Base-by-base conservation (phyloP, 1,140 invertebrate genomes). In the Tachypleus tridentatus region DNA sequence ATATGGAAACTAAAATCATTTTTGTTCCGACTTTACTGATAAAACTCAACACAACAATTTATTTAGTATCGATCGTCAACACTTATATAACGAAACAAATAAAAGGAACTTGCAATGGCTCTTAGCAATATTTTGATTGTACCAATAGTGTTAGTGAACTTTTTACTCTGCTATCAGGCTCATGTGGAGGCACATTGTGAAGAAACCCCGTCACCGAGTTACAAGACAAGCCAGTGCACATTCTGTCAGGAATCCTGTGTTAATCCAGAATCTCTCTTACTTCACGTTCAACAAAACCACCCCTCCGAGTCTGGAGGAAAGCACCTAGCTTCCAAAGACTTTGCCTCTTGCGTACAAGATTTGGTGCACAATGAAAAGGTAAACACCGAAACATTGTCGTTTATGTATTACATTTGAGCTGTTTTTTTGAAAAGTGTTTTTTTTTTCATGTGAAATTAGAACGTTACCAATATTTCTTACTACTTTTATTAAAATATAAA, bases 251-350 rank as follows among this genome's bases (percentile, higher is more conserved):
- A 73, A 49, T 56, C 56, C 8, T 74, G 71, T 63, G 51, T 64
- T 51, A 64, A 57, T 6, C 64, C 69, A n/a, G 68, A 73, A 4
- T 63, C 69, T 53, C 69, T 76, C 29, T 69, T 71, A 50, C 56
- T 69, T 8, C 74, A 76, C 51, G 63, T 70, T 48, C 69, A 73
- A 50, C 59, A 72, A n/a, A 64, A 64, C 7, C 74, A 76, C 29
- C 67, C 68, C 60, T 63, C 69, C 3, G 69, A 73, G 49, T 62
- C 65, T 6, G 53, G 66, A 50, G 70, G 72, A 51, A 74, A 72
- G 57, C 77, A 75, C 67, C 73, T 73, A 4, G 64, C 75, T 11
- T 77, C 75, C 67, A 67, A 65, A 7, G 70, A 72, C 48, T 65
- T 64, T 51, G 73, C 74, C 57, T 4, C 68, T 3, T 70, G 62